phyloP scores from a whole-genome alignment of 2,113 vertebrate genomes.

The Machaerirhynchus nigripectus region DNA sequence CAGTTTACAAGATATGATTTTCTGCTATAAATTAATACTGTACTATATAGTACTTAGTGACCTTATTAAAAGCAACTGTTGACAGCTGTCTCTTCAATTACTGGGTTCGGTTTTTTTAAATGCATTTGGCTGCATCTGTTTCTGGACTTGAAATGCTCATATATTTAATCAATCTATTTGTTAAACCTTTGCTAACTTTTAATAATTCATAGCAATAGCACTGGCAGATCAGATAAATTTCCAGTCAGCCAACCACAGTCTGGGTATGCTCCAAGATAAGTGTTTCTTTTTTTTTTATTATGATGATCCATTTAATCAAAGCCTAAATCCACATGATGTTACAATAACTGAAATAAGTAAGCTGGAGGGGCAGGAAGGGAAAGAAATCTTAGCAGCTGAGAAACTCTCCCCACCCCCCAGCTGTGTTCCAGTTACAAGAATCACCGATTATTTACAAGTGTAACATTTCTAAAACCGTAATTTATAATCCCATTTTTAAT shows the following conservation, averaged over 20 bases:
- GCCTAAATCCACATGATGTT: constrained; percentile 20
- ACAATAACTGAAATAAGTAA: constrained; percentile 57
- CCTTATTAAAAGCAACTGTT: constrained; percentile 73
- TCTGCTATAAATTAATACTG: constrained; percentile 81
- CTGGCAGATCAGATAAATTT: neutral
- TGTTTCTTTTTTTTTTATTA: neutral
- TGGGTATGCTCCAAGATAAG: neutral
- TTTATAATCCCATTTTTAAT: constrained; percentile 24
- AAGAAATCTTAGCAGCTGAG: constrained; percentile 65
- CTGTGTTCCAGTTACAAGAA: constrained; percentile 65
- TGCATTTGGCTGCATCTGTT: constrained; percentile 21
- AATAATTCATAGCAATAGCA: constrained; percentile 24
- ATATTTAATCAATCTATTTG: constrained; percentile 25
- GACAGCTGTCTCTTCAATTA: constrained; percentile 65
- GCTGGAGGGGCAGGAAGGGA: neutral
- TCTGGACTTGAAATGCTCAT: constrained; percentile 56
- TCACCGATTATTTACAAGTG: constrained; percentile 57
- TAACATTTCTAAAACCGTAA: constrained; percentile 35
- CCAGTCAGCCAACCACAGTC: constrained; percentile 10
- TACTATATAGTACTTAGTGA: constrained; percentile 74
- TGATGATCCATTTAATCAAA: constrained; percentile 52
- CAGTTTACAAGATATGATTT: constrained; percentile 77
- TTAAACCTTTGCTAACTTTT: neutral
- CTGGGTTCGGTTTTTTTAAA: neutral
- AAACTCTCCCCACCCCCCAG: constrained; percentile 32